Conservation (phyloP, 2,113 vertebrate genomes). For the Dolichotis patagonum region DNA sequence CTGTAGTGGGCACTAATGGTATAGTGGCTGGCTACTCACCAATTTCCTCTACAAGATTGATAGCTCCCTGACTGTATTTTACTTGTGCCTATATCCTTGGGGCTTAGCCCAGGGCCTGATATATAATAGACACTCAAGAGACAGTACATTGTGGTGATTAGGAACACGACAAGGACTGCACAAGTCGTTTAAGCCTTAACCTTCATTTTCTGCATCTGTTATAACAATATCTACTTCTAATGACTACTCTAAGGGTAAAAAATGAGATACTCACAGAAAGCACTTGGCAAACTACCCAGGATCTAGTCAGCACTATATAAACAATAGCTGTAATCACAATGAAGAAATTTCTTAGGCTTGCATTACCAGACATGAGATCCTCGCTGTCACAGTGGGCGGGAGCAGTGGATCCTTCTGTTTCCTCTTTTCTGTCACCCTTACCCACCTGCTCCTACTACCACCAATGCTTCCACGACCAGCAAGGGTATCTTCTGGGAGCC, state of each 20-base stretch:
- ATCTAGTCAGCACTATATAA: background rate
- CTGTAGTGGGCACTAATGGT: background rate
- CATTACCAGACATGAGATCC: background rate
- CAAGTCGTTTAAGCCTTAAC: background rate
- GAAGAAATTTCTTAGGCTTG: background rate
- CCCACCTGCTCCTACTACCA: background rate
- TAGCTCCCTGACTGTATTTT: background rate
- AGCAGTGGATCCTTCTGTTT: background rate
- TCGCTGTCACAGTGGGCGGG: background rate
- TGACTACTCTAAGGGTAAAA: background rate
- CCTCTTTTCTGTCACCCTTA: background rate
- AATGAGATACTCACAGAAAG: background rate
- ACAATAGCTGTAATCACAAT: background rate
- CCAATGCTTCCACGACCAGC: background rate
- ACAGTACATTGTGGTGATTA: background rate
- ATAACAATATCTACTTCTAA: background rate
- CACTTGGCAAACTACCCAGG: background rate
- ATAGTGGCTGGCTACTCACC: background rate
- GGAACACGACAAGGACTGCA: background rate
- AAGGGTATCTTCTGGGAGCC: background rate
- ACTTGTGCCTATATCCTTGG: background rate
- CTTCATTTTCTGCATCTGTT: background rate
- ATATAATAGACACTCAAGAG: conserved; percentile 19
- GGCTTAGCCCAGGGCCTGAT: background rate
- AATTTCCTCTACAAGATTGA: background rate